Conservation (phyloP, 2,113 vertebrate species). For the Menura novaehollandiae region DNA sequence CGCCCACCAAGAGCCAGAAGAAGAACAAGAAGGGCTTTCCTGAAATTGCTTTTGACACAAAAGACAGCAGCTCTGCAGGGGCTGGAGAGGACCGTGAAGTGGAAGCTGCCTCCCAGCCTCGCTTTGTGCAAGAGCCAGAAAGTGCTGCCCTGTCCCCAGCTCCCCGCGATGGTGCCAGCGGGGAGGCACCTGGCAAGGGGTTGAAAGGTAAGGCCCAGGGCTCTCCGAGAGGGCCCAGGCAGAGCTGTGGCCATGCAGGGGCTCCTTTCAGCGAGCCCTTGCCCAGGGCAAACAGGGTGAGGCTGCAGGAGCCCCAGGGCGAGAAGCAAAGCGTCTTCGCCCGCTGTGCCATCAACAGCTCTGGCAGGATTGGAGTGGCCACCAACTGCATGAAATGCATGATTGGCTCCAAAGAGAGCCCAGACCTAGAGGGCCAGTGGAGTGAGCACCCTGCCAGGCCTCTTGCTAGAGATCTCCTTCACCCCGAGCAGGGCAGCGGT, state of each 20-base stretch:
- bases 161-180: constrained; percentile 65
- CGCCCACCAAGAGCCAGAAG: constrained; percentile 92
- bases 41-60: constrained; percentile 84
- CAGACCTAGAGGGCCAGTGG: constrained; percentile 77
- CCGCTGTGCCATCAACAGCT: constrained; percentile 82
- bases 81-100: constrained; percentile 76
- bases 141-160: constrained; percentile 46
- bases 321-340: constrained; percentile 76
- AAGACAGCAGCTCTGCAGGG: constrained; percentile 83
- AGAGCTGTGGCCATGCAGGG: constrained; percentile 17
- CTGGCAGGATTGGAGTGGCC: constrained; percentile 84
- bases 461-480: not conserved
- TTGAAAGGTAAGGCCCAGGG: constrained; percentile 89
- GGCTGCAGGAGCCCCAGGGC: constrained; percentile 67
- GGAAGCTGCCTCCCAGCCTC: constrained; percentile 69
- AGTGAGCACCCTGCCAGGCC: constrained; percentile 53
- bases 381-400: constrained; percentile 92
- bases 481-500: constrained; percentile 3
- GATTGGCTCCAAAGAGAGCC: constrained; percentile 83
- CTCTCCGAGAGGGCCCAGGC: constrained; percentile 34
- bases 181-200: constrained; percentile 73
- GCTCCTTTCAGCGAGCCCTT: constrained; percentile 80
- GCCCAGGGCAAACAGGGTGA: constrained; percentile 73
- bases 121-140: constrained; percentile 75
- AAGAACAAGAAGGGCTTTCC: constrained; percentile 86